Percentiles rank a stretch among this genome's conserved stretches.
Evolutionary conservation across 1,140 invertebrate genomes (phyloP).

Genomic region (Tetranychus urticae): DNA sequence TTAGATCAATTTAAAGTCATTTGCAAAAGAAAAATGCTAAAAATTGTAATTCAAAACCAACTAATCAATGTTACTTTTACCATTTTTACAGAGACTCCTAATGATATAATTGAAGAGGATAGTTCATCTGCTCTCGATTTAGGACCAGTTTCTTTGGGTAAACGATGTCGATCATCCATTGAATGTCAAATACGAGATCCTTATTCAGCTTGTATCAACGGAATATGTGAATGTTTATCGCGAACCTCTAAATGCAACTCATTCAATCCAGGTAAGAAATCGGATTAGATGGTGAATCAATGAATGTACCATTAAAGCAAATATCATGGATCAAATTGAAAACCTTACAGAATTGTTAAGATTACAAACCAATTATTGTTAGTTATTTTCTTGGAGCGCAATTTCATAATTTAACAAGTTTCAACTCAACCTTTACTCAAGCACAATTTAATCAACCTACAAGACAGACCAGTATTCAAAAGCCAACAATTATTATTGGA

Average conservation of each 20-base stretch:
- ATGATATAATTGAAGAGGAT: neutral
- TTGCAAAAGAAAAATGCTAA: too few relatives aligned
- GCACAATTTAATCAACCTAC: too few relatives aligned
- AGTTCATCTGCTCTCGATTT: neutral
- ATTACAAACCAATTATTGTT: neutral
- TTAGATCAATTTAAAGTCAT: too few relatives aligned
- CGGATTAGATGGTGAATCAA: too few relatives aligned
- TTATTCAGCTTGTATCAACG: constrained; percentile 42
- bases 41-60: too few relatives aligned
- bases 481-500: too few relatives aligned
- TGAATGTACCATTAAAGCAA: too few relatives aligned
- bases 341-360: neutral
- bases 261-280: constrained; percentile 23
- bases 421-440: too few relatives aligned
- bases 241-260: constrained; percentile 36
- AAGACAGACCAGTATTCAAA: too few relatives aligned
- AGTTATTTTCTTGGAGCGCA: neutral
- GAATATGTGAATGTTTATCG: constrained; percentile 49
- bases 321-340: neutral
- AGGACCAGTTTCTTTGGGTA: constrained; percentile 39
- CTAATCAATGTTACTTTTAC: too few relatives aligned
- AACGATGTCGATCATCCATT: constrained; percentile 40
- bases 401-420: too few relatives aligned
- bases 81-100: neutral
- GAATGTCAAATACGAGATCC: constrained; percentile 56